These are phyloP conservation scores for Stomatorhinus walkeri DNA, from an alignment of 2,797 vertebrate species.

Conservation along the genomic window DNA sequence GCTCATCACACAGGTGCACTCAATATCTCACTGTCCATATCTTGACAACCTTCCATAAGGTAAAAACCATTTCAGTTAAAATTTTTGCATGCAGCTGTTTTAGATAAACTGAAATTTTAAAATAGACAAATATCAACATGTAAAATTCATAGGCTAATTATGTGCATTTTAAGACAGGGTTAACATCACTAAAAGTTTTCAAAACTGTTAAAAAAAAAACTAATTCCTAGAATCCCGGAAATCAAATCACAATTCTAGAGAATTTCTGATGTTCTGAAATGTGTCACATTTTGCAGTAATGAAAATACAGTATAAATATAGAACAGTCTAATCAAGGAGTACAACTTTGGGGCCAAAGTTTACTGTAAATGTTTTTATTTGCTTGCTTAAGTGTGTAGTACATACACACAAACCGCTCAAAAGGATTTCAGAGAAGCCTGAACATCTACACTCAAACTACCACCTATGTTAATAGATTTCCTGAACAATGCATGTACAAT, in stretches of 20 bases:
- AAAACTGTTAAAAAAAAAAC: background rate
- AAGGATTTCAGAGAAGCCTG: background rate
- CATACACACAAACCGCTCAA: background rate
- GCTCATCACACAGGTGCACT: background rate
- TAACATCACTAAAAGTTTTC: background rate
- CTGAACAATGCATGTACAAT: background rate
- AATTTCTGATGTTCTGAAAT: background rate
- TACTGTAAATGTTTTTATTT: background rate
- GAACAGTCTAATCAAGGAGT: background rate
- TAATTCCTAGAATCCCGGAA: background rate
- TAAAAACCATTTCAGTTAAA: background rate
- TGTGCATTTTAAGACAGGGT: background rate
- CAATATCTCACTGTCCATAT: background rate
- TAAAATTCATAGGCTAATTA: background rate
- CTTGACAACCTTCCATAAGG: background rate
- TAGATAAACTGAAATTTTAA: background rate
- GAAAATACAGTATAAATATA: background rate
- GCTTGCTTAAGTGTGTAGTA: background rate
- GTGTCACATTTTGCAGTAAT: background rate
- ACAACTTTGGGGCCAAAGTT: background rate
- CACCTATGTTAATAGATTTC: background rate
- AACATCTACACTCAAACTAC: background rate
- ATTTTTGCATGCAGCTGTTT: background rate
- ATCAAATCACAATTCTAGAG: background rate
- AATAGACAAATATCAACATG: background rate